phyloP scores from a whole-genome alignment of 2,888 invertebrate genomes.

The Stenoptilia bipunctidactyla region DNA sequence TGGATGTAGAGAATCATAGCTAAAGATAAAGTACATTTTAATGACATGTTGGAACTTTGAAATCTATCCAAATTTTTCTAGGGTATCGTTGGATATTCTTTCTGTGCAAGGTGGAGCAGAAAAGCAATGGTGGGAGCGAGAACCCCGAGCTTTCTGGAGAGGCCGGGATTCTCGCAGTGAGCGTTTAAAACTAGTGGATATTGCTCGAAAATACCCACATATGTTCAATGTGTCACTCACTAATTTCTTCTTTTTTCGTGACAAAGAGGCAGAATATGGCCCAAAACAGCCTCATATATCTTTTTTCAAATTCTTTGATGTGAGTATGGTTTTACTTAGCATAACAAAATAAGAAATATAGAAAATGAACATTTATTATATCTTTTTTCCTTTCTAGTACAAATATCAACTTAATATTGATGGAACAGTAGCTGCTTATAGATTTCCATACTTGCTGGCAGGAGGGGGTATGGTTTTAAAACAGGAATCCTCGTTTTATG shows the following conservation, averaged over 20 bases:
- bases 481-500: conserved; percentile 94
- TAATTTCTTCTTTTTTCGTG: conserved; percentile 95
- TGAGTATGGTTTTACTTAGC: conserved; percentile 56
- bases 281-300: conserved; percentile 87
- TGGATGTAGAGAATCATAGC: too few relatives aligned
- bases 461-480: conserved; percentile 92
- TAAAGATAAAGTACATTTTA: too few relatives aligned
- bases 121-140: conserved; percentile 79
- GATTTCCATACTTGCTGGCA: conserved; percentile 90
- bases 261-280: conserved; percentile 87
- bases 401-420: conserved; percentile 96
- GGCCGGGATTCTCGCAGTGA: conserved; percentile 93
- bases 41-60: too few relatives aligned
- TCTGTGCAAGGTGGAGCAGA: conserved; percentile 88
- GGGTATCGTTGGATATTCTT: conserved; percentile 90
- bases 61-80: too few relatives aligned
- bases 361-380: too few relatives aligned
- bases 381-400: conserved; percentile 87
- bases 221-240: conserved; percentile 93
- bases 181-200: conserved; percentile 83
- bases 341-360: conserved; percentile 10
- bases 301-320: conserved; percentile 95
- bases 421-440: conserved; percentile 96
- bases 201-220: conserved; percentile 78
- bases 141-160: conserved; percentile 87